phyloP scores from a whole-genome alignment of 2,113 vertebrate genomes.

The Scalopus aquaticus region DNA sequence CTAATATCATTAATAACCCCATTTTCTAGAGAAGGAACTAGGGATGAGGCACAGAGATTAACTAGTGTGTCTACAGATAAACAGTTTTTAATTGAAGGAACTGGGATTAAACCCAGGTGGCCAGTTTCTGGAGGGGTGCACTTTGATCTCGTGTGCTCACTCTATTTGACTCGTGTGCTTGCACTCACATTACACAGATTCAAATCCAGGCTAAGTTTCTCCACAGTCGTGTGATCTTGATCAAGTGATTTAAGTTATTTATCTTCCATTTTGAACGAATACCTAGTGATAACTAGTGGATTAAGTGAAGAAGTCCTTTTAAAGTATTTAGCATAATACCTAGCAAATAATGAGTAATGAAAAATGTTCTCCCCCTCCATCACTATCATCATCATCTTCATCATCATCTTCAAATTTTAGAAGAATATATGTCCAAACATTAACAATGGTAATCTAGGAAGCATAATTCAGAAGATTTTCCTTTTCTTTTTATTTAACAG shows the following conservation, averaged over 20 bases:
- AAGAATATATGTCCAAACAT: background rate
- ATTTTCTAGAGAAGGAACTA: background rate
- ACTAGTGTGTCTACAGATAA: background rate
- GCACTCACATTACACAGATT: background rate
- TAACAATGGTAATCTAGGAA: background rate
- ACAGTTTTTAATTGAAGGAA: background rate
- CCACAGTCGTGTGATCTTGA: background rate
- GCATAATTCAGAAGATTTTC: background rate
- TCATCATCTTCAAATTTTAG: background rate
- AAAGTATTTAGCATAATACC: background rate
- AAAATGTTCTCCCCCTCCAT: background rate
- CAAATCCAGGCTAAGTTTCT: background rate
- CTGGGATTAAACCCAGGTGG: background rate
- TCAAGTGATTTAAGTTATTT: background rate
- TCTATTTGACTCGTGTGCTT: background rate
- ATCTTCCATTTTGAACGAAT: background rate
- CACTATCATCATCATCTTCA: background rate
- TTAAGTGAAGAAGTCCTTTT: background rate
- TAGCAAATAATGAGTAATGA: background rate
- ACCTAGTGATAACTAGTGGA: background rate
- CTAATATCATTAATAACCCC: background rate
- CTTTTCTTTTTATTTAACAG: background rate
- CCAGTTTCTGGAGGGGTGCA: background rate
- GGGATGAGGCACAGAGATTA: background rate
- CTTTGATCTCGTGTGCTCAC: background rate